These are phyloP conservation scores for Choloepus hoffmanni DNA, from an alignment of 2,113 vertebrate species.

Conservation along the genomic window DNA sequence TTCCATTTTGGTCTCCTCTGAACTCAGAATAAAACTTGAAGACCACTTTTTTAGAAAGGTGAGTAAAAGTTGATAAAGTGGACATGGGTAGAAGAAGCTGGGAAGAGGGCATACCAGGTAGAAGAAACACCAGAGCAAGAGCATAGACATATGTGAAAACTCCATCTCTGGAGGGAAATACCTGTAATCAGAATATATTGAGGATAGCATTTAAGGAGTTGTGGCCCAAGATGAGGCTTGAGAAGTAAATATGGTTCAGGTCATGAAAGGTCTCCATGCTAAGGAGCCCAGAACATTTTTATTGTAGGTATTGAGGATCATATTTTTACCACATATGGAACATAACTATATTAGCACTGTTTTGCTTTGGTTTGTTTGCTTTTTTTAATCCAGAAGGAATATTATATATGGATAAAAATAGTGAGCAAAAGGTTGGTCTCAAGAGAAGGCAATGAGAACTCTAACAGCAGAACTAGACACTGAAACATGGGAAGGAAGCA, in stretches of 20 bases:
- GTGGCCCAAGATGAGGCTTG: not conserved
- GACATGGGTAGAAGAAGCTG: not conserved
- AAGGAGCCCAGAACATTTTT: not conserved
- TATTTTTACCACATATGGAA: not conserved
- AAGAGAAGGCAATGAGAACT: not conserved
- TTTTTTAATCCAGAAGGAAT: not conserved
- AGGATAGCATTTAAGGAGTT: not conserved
- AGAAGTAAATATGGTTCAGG: not conserved
- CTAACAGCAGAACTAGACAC: not conserved
- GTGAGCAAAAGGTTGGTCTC: not conserved
- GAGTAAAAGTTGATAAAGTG: not conserved
- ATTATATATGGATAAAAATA: not conserved
- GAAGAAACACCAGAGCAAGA: not conserved
- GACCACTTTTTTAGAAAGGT: not conserved
- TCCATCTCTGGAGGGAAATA: not conserved
- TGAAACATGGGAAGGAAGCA: not conserved
- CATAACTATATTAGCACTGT: not conserved
- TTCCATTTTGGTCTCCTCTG: not conserved
- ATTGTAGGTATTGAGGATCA: not conserved
- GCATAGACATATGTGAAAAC: not conserved
- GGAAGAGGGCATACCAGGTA: not conserved
- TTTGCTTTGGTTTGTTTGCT: not conserved
- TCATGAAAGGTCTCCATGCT: not conserved
- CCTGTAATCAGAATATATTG: not conserved
- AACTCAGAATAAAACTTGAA: slow-evolving; percentile 18